A percentile compares a stretch with the other conserved stretches of the same genome.
phyloP scores from a whole-genome alignment of 2,888 invertebrate species.

The Caenorhabditis japonica region DNA sequence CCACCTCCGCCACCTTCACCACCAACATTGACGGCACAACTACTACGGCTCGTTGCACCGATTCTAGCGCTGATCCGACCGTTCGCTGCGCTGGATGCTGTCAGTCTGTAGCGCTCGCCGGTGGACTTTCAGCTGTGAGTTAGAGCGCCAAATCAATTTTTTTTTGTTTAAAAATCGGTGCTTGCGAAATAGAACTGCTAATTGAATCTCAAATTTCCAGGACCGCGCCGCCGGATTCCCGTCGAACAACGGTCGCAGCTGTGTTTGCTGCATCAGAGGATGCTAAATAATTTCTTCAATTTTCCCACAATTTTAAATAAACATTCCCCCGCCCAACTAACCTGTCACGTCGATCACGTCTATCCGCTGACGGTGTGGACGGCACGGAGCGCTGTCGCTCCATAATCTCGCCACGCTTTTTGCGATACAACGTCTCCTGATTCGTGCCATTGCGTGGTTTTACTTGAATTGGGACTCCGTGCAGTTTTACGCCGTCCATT shows the following conservation, averaged over 20 bases:
- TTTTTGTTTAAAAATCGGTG: too few species aligned
- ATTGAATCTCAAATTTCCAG: too few species aligned
- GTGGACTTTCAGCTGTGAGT: slow-evolving; percentile 24
- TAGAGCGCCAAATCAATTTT: too few species aligned
- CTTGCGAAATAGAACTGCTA: too few species aligned
- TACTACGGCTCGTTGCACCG: slow-evolving; percentile 43
- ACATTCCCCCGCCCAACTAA: background rate
- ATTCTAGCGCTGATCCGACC: slow-evolving; percentile 3
- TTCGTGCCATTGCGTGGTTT: slow-evolving; percentile 59
- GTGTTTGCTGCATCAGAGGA: slow-evolving; percentile 39
- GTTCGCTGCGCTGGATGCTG: slow-evolving; percentile 43
- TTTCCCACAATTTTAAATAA: background rate
- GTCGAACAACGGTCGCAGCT: slow-evolving; percentile 43
- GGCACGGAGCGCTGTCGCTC: slow-evolving; percentile 3
- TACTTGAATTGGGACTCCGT: slow-evolving; percentile 53
- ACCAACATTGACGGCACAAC: slow-evolving; percentile 30
- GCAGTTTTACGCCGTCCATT: slow-evolving; percentile 63
- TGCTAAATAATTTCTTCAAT: slow-evolving; percentile 11
- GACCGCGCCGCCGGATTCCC: slow-evolving; percentile 43
- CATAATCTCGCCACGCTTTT: slow-evolving; percentile 17
- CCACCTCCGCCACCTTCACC: slow-evolving; percentile 34
- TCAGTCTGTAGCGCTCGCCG: slow-evolving; percentile 30
- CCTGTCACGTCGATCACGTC: background rate
- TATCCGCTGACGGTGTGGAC: background rate
- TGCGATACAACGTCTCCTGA: slow-evolving; percentile 36